phyloP scores from a whole-genome alignment of 2,113 vertebrate species.

The Dasyornis broadbenti region DNA sequence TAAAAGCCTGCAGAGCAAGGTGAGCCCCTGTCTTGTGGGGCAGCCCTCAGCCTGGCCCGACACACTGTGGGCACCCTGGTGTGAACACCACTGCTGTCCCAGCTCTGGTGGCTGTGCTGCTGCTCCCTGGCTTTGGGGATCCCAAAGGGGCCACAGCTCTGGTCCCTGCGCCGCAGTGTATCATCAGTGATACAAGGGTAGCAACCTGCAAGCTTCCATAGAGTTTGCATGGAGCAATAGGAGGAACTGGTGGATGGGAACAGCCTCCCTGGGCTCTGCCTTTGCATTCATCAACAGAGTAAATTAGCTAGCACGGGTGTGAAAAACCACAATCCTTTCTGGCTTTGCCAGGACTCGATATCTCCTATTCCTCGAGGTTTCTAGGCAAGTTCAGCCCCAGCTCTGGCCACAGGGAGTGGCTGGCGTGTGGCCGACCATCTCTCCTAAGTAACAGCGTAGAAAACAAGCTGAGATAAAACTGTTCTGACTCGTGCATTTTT shows the following conservation, averaged over 20 bases:
- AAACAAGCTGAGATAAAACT: background rate
- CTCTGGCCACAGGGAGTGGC: background rate
- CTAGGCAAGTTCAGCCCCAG: background rate
- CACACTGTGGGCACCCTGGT: accelerated
- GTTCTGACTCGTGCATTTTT: background rate
- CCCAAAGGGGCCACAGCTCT: accelerated
- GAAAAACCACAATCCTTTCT: background rate
- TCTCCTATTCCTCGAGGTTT: background rate
- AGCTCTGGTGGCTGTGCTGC: accelerated
- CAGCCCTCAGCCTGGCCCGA: accelerated
- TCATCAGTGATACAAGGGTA: background rate
- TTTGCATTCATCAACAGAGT: background rate
- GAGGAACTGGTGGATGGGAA: background rate
- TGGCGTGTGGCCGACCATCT: background rate
- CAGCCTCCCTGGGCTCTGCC: background rate
- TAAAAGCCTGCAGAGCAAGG: constrained; percentile 80
- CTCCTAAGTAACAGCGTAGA: background rate
- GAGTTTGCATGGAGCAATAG: background rate
- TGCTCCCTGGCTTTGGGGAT: background rate
- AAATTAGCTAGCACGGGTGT: background rate
- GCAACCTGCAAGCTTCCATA: background rate
- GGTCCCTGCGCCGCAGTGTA: background rate
- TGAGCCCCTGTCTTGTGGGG: background rate
- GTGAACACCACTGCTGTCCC: background rate
- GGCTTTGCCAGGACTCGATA: background rate